phyloP scores from a whole-genome alignment of 2,797 vertebrate species.

The Antrozous pallidus region DNA sequence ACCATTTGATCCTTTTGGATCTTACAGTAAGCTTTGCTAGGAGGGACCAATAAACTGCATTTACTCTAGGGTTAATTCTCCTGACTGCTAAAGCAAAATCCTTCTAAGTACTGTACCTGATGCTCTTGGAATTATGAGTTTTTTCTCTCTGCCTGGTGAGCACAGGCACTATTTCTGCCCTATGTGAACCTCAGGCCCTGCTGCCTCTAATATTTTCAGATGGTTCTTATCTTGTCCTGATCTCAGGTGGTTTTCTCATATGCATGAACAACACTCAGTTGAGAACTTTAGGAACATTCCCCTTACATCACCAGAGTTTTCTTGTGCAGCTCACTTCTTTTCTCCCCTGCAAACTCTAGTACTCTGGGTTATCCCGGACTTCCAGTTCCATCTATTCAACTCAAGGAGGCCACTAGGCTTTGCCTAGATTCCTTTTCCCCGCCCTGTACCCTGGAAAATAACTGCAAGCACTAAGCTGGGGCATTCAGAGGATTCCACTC shows the following conservation, averaged over 20 bases:
- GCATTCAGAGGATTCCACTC: background rate
- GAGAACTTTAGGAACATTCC: background rate
- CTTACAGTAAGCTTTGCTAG: background rate
- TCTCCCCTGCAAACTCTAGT: background rate
- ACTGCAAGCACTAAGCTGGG: background rate
- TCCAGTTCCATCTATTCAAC: background rate
- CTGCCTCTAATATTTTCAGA: background rate
- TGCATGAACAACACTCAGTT: background rate
- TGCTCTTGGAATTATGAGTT: background rate
- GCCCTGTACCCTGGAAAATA: background rate
- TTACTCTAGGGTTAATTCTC: background rate
- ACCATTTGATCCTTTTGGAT: background rate
- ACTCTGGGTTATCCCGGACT: background rate
- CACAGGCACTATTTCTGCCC: background rate
- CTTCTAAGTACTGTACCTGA: background rate
- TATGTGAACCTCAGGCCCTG: background rate
- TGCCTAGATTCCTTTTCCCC: background rate
- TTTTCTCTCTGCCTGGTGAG: background rate
- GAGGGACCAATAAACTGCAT: background rate
- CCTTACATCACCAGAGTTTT: background rate
- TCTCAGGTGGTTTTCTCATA: background rate
- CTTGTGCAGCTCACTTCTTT: background rate
- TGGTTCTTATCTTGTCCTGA: background rate
- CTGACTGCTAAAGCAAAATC: background rate
- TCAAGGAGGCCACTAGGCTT: background rate